Evolutionary conservation across 2,797 vertebrate species (phyloP), one percentile per base, ranked within the genome.

Genomic region (Lagocephalus sceleratus): DNA sequence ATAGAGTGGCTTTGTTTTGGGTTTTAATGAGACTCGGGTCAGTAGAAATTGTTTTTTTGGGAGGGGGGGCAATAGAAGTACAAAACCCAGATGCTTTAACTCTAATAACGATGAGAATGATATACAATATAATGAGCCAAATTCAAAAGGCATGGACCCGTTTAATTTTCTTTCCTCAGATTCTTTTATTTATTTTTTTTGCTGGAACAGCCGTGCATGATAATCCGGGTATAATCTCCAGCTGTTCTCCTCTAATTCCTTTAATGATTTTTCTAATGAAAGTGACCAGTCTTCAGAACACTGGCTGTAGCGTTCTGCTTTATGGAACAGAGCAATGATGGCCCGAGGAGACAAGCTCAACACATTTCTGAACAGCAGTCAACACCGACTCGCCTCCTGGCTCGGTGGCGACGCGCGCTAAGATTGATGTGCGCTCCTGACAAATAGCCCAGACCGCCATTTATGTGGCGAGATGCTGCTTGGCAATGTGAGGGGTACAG

Each of bases 251-350:
- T 83, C 85, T 83, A 84, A 84, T 83, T 81, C 80, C 68, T 82
- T 64, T 88, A 88, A 88, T 86, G 85, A 87, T 77, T 87, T 78
- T 66, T 83, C 76, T 90, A 89, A 89, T 88, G 81, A 88, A 87
- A 84, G 83, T 68, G 78, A 61, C 75, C 85, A 84, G 74, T 74
- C 86, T 84, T 46, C 75, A 78, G 82, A 85, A 87, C 69, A 29
- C 51, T 69, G 76, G 75, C 75, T 73, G 46, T 75, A 71, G 76
- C 57, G 71, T 53, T 56, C 54, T 75, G 54, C 66, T 71, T 46
- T 49, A 68, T 79, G 63, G 71, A 60, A 72, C 73, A 29, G 64
- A 71, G 65, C n/a, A 19, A 52, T 68, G 63, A 75, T 63, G 68
- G 81, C 86, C 84, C 7, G 76, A 79, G 83, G 88, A 86, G 85